A percentile compares a stretch with the other conserved stretches of the same genome.
Evolutionary conservation across 2,113 vertebrate genomes (phyloP).

Genomic region (Dromaius novaehollandiae): DNA sequence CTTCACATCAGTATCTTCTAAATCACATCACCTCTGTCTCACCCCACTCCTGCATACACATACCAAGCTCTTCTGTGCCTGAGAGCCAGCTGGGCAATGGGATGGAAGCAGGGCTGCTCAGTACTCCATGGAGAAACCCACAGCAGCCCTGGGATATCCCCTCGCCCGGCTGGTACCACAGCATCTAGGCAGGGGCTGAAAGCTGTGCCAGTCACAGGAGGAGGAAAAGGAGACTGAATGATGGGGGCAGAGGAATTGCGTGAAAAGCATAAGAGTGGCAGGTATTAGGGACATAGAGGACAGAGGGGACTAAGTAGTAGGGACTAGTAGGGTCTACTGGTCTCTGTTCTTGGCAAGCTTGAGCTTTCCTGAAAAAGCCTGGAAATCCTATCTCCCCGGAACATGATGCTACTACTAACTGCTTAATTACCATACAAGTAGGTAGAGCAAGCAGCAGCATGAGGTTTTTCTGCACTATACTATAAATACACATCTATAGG

Average conservation of each 20-base stretch:
- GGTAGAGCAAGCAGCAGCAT: background rate
- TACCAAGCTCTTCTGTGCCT: background rate
- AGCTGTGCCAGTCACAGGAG: background rate
- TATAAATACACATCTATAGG: no score
- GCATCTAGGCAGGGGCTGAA: background rate
- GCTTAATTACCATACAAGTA: background rate
- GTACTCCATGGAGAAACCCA: background rate
- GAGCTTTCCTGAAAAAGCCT: no score
- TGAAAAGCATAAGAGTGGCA: background rate
- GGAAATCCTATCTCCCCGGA: background rate
- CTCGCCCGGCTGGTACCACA: background rate
- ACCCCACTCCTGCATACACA: background rate
- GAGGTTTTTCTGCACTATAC: background rate
- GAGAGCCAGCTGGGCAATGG: background rate
- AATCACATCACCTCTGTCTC: background rate
- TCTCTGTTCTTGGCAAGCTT: background rate
- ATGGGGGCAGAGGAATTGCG: background rate
- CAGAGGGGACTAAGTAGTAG: background rate
- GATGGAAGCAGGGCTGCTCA: background rate
- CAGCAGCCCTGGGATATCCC: background rate
- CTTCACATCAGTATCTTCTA: accelerated
- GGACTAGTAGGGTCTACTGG: no score
- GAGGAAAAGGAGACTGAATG: background rate
- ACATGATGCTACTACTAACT: background rate
- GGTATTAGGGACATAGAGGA: background rate